phyloP scores from a whole-genome alignment of 2,888 invertebrate genomes.

The Nebria salina region DNA sequence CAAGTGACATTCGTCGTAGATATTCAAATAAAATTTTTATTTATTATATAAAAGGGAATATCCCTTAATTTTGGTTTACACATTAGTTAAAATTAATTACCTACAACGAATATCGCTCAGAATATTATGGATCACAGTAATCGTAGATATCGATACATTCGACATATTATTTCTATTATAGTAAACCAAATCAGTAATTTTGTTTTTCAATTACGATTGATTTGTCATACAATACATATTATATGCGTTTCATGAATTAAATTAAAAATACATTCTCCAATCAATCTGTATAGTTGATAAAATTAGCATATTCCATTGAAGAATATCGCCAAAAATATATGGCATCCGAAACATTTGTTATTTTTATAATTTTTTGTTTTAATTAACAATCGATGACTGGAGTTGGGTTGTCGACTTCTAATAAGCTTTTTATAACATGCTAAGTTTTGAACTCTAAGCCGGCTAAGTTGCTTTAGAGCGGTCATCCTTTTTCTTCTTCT shows the following conservation, averaged over 20 bases:
- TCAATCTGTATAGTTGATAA: slow-evolving; percentile 16
- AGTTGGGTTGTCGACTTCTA: slow-evolving; percentile 46
- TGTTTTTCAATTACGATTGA: slow-evolving; percentile 35
- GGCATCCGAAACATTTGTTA: slow-evolving; percentile 36
- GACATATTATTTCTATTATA: slow-evolving; percentile 35
- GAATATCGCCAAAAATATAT: slow-evolving; percentile 31
- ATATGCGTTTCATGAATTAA: slow-evolving; percentile 31
- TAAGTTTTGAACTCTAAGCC: slow-evolving; percentile 39
- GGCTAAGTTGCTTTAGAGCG: slow-evolving; percentile 30
- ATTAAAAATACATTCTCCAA: slow-evolving; percentile 26
- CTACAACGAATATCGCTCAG: slow-evolving; percentile 42
- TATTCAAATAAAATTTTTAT: background rate
- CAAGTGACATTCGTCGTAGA: slow-evolving; percentile 42
- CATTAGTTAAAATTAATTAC: slow-evolving; percentile 18
- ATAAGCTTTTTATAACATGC: slow-evolving; percentile 42
- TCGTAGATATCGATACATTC: slow-evolving; percentile 42
- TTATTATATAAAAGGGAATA: slow-evolving; percentile 9
- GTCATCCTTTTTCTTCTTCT: slow-evolving; percentile 67
- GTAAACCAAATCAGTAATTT: slow-evolving; percentile 20
- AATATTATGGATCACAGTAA: slow-evolving; percentile 44
- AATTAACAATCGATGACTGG: slow-evolving; percentile 44
- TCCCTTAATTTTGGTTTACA: slow-evolving; percentile 21
- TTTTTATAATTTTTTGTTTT: slow-evolving; percentile 12
- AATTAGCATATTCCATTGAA: background rate
- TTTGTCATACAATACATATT: slow-evolving; percentile 42